Evolutionary conservation across 2,888 invertebrate genomes (phyloP).

Genomic region (Rhimphoctona megacephalus): DNA sequence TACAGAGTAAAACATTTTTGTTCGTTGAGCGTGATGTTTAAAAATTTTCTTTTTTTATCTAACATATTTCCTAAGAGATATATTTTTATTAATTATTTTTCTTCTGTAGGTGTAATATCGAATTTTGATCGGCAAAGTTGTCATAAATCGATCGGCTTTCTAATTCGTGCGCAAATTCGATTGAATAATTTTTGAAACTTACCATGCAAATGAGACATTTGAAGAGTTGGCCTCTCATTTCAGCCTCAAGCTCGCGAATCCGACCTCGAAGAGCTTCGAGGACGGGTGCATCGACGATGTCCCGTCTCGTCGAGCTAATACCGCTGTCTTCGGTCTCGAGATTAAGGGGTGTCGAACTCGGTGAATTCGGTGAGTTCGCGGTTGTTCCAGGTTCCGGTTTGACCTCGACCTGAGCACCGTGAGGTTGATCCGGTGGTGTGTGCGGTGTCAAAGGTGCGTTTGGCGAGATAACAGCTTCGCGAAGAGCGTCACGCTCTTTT

Average conservation of each 20-base stretch:
- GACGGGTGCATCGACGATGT: conserved; percentile 83
- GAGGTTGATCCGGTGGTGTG: conserved; percentile 78
- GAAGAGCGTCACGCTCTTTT: conserved; percentile 86
- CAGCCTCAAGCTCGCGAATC: conserved; percentile 91
- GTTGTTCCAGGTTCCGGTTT: conserved; percentile 83
- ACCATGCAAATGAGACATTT: conserved; percentile 96
- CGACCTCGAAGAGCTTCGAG: conserved; percentile 91
- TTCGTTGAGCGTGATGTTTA: background rate
- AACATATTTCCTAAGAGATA: background rate
- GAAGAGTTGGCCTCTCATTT: conserved; percentile 87
- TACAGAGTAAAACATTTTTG: background rate
- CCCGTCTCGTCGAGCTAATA: conserved; percentile 76
- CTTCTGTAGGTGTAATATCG: background rate
- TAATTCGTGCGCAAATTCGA: background rate
- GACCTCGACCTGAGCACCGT: conserved; percentile 81
- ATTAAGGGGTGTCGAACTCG: conserved; percentile 75
- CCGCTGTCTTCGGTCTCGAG: conserved; percentile 75
- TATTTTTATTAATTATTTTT: background rate
- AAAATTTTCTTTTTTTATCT: background rate
- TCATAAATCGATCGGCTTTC: conserved; percentile 21
- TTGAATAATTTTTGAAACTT: conserved; percentile 70
- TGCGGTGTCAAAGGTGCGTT: conserved; percentile 79
- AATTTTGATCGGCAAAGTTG: conserved; percentile 37
- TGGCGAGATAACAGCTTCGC: conserved; percentile 86
- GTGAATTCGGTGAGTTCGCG: conserved; percentile 66